These are phyloP conservation scores for Tetragonula carbonaria DNA, from an alignment of 2,888 invertebrate species.

Conservation along the genomic window DNA sequence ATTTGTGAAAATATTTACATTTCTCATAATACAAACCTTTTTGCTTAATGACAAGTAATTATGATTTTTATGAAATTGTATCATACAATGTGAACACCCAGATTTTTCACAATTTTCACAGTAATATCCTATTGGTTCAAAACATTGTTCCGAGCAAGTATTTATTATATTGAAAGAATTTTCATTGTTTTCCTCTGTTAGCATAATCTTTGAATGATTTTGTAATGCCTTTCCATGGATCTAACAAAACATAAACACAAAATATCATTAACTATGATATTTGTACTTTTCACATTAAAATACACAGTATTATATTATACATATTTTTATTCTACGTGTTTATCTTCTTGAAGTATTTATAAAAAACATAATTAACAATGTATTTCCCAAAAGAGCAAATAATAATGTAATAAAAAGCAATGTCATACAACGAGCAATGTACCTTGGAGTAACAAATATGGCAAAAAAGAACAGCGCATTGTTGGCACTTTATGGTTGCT, in stretches of 20 bases:
- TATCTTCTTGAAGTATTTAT: background rate
- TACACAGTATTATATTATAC: background rate
- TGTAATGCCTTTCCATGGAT: slow-evolving; percentile 80
- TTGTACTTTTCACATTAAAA: background rate
- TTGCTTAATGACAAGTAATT: slow-evolving; percentile 69
- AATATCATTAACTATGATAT: background rate
- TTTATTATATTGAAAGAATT: slow-evolving; percentile 44
- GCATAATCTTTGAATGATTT: slow-evolving; percentile 72
- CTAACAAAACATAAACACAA: slow-evolving; percentile 72
- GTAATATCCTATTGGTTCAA: slow-evolving; percentile 79
- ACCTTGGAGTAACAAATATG: slow-evolving; percentile 77
- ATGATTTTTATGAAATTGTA: slow-evolving; percentile 82
- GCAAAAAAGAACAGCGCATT: slow-evolving; percentile 77
- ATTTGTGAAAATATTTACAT: background rate
- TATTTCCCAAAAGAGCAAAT: background rate
- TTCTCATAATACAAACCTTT: slow-evolving; percentile 78
- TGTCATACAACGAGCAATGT: slow-evolving; percentile 38
- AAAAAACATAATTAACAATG: background rate
- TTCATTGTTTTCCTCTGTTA: slow-evolving; percentile 19
- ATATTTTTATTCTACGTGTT: no score
- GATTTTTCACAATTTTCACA: slow-evolving; percentile 82
- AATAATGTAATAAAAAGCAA: slow-evolving; percentile 24
- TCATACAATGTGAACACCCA: slow-evolving; percentile 83
- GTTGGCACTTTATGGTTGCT: slow-evolving; percentile 72
- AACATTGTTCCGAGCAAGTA: slow-evolving; percentile 70